Evolutionary conservation across 30 jellyfish, hydroid and myxozoan species (phyloP), one percentile per base, ranked within the genome.

Genomic region (Turritopsis dohrnii): DNA sequence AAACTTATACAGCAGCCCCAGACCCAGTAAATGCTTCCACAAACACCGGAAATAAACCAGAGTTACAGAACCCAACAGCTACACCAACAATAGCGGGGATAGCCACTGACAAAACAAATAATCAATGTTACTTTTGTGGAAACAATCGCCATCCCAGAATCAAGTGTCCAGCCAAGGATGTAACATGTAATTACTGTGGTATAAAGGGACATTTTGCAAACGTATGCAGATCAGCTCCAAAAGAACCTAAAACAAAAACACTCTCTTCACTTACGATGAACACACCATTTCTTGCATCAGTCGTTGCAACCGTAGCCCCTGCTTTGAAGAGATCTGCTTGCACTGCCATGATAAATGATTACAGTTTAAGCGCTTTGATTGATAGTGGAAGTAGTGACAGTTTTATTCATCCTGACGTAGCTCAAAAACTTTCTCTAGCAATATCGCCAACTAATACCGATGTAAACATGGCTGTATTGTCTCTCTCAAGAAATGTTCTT

Each of bases 51-150:
- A n/a, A n/a, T n/a, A n/a, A n/a, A n/a, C n/a, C n/a, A n/a, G n/a
- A n/a, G n/a, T n/a, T n/a, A n/a, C n/a, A n/a, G n/a, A n/a, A n/a
- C n/a, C n/a, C n/a, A n/a, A n/a, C n/a, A n/a, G n/a, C n/a, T n/a
- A n/a, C n/a, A n/a, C n/a, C n/a, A n/a, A n/a, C n/a, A n/a, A 72
- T 52, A 52, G 71, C 89, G 24, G 52, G 81, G 41, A 53, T 22
- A 75, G 82, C 81, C 1, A 71, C 74, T 1, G 52, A 76, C 28
- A 85, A 84, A 26, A 79, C 75, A 28, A 65, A 85, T 21, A 96
- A 90, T 52, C 92, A 89, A 23, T 28, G 96, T 29, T 81, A 92
- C 26, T 66, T 85, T 54, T 81, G 88, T 81, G 71, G 83, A 9
- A 74, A 74, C 41, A 29, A 74, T 8, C 83, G 83, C 24, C 83